Conservation (phyloP, 1,140 invertebrate genomes). For the Ceratosolen solmsi region DNA sequence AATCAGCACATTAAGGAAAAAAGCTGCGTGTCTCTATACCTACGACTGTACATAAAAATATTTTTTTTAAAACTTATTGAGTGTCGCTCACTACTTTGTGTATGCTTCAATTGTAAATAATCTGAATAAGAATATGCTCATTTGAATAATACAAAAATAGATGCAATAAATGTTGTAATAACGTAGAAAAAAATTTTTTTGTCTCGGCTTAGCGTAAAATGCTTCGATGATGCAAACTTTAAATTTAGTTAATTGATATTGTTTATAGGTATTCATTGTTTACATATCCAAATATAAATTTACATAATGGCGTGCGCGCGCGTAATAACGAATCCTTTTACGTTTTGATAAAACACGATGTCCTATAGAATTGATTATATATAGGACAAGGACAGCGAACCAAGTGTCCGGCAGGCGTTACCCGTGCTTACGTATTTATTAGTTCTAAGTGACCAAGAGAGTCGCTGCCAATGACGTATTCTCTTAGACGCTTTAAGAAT, state of each 20-base stretch:
- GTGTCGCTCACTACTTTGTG: background rate
- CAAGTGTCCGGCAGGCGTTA: background rate
- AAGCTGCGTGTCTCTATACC: background rate
- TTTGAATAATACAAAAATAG: background rate
- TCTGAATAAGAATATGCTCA: background rate
- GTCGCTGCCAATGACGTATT: background rate
- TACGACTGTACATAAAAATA: background rate
- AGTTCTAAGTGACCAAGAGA: background rate
- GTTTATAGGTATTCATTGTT: background rate
- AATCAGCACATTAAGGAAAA: background rate
- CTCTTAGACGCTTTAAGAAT: background rate
- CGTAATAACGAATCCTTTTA: too few relatives aligned
- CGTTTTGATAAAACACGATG: background rate
- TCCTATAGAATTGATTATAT: too few relatives aligned
- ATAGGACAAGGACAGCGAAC: background rate
- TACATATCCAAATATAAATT: background rate
- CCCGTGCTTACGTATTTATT: background rate
- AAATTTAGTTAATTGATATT: background rate
- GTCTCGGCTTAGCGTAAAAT: background rate
- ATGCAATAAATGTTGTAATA: background rate
- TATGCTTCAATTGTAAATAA: background rate
- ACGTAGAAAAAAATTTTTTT: background rate
- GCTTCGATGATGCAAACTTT: background rate
- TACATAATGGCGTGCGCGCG: background rate
- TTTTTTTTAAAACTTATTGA: too few relatives aligned